phyloP scores from a whole-genome alignment of 2,888 invertebrate genomes.

The Platynereis dumerilii region DNA sequence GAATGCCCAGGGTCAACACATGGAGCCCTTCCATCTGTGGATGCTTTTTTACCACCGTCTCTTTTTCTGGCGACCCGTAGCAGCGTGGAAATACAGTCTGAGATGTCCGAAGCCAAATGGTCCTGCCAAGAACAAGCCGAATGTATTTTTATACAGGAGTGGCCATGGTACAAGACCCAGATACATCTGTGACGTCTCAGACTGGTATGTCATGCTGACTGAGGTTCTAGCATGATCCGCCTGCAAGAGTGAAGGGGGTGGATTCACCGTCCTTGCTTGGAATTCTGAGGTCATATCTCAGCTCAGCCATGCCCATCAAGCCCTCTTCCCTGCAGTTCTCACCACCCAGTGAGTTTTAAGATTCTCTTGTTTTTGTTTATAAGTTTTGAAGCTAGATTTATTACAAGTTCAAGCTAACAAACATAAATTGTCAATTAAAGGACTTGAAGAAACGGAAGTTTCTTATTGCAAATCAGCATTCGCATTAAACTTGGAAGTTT shows the following conservation, averaged over 20 bases:
- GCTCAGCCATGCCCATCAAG: slow-evolving; percentile 13
- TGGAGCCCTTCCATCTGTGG: too few species aligned
- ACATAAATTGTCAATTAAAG: too few species aligned
- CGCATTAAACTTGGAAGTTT: too few species aligned
- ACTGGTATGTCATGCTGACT: slow-evolving; percentile 14
- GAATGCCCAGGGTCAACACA: too few species aligned
- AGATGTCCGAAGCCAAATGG: slow-evolving; percentile 7
- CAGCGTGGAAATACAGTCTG: slow-evolving; percentile 7
- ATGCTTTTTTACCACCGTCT: too few species aligned
- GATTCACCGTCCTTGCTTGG: slow-evolving; percentile 9
- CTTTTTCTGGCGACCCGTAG: slow-evolving; percentile 10
- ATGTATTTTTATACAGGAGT: slow-evolving; percentile 5
- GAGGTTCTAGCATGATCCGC: slow-evolving; percentile 9
- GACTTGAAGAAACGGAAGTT: too few species aligned
- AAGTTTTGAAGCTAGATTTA: too few species aligned
- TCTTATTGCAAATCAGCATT: too few species aligned
- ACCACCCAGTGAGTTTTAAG: too few species aligned
- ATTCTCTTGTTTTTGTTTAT: too few species aligned
- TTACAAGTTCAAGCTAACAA: too few species aligned
- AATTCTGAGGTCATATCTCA: slow-evolving; percentile 5
- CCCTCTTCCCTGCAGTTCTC: slow-evolving; percentile 16
- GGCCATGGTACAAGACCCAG: slow-evolving; percentile 3
- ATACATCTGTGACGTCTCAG: slow-evolving; percentile 15
- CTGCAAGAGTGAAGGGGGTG: too few species aligned
- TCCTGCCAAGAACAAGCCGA: neutral